Percentiles rank a stretch among this genome's conserved stretches.
These are phyloP conservation scores for Bombus cullumanus DNA, from an alignment of 1,140 invertebrate species.

Conservation along the genomic window DNA sequence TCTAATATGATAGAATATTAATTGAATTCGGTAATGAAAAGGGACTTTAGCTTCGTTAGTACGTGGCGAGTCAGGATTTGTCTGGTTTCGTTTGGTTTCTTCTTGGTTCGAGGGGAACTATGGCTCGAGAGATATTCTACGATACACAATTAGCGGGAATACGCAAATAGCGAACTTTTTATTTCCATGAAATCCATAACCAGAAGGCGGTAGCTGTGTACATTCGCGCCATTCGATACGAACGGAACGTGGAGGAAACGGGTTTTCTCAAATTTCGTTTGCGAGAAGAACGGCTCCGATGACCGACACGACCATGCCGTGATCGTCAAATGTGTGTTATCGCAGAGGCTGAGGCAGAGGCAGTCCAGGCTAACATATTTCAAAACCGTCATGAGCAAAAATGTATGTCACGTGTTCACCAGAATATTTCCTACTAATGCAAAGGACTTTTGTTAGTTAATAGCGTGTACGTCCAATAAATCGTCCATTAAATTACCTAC, in stretches of 20 bases:
- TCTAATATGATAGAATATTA: neutral
- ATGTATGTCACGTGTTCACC: too few species aligned
- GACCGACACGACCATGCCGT: neutral
- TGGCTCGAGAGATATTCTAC: neutral
- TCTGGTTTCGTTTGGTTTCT: constrained; percentile 1
- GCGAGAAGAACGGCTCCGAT: neutral
- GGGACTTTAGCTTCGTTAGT: neutral
- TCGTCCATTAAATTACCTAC: too few species aligned
- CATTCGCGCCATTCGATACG: neutral
- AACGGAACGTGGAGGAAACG: neutral
- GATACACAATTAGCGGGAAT: constrained; percentile 20
- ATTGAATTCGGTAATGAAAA: too few species aligned
- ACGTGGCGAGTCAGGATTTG: neutral
- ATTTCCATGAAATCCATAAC: neutral
- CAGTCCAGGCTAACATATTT: too few species aligned
- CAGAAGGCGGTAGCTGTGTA: too few species aligned
- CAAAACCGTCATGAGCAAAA: too few species aligned
- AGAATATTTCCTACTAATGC: too few species aligned
- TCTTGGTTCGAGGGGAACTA: too few species aligned
- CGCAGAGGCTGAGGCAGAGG: too few species aligned
- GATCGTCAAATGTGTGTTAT: too few species aligned
- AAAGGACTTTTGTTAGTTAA: too few species aligned
- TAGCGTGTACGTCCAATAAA: too few species aligned
- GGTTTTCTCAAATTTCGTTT: constrained; percentile 10
- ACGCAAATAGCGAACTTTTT: constrained; percentile 1